Evolutionary conservation across 2,888 invertebrate species (phyloP), one percentile per base, ranked within the genome.

Genomic region (Drosophila kuntzei): DNA sequence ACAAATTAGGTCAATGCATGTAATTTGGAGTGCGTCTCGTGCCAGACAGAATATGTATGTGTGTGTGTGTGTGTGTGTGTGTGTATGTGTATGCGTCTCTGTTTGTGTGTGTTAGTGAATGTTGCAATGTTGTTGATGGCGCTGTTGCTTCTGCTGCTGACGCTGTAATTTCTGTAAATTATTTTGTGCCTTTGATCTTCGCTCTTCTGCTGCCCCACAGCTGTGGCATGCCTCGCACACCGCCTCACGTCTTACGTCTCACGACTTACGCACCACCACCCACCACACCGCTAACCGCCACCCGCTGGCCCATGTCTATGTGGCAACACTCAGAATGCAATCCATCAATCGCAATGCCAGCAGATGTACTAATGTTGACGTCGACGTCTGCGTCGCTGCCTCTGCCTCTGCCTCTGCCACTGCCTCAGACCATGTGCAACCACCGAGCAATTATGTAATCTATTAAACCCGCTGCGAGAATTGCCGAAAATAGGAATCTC

Each of bases 291-390:
- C 22, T 25, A 5, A 25, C 50, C 20, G 7, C 22, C 25, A 18
- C 34, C 4, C 43, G 6, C 44, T 44, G 46, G 14, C 47, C n/a
- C 37, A 2, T 16, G n/a, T 37, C 39, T 39, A 63, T 82, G 82
- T 74, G 79, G 83, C 70, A 86, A 86, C 65, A 72, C 66, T 80
- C 72, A 86, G 83, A 86, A 86, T 86, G 83, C 83, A 86, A 86
- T 83, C 83, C 83, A 83, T 83, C 83, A 83, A 85, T 62, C 76
- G 72, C 54, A 62, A 55, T 37, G 54, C 37, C 66, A 39, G 55
- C 71, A 59, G 51, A 54, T 59, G 49, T 50, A 44, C 50, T 16
- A 46, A 58, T 50, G 32, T 32, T 43, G 43, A 36, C 44, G 59
- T 16, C 55, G 22, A 7, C 46, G 57, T 51, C 29, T 29, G 3